phyloP scores from a whole-genome alignment of 64 coral and sea anemone genomes.

The Montipora cactus region DNA sequence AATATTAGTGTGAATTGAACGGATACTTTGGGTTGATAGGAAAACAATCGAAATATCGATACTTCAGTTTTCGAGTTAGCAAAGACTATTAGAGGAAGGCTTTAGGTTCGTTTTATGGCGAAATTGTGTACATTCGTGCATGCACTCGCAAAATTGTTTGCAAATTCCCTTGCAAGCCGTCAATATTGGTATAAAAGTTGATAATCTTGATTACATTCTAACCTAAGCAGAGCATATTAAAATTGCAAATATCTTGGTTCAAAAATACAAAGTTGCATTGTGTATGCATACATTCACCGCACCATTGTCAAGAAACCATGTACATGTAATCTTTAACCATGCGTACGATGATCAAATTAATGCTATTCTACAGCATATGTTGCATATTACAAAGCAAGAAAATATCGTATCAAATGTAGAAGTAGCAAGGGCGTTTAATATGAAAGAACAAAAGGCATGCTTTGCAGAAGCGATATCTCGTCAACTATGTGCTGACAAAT shows the following conservation, averaged over 20 bases:
- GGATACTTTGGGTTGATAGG: not conserved
- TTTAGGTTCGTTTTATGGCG: not conserved
- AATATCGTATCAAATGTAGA: not conserved
- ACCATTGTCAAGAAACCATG: not conserved
- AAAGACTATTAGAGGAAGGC: not conserved
- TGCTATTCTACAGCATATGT: too few species aligned
- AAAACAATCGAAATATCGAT: not conserved
- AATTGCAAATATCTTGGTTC: not conserved
- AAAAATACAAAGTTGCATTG: not conserved
- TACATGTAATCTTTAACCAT: not conserved
- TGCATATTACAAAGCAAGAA: not conserved
- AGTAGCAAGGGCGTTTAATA: not conserved
- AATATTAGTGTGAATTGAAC: not conserved
- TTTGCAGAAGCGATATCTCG: not conserved
- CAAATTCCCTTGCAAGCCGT: not conserved
- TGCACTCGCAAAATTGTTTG: not conserved
- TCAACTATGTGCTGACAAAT: constrained; percentile 10
- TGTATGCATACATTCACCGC: not conserved
- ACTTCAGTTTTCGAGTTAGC: not conserved
- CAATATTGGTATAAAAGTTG: not conserved
- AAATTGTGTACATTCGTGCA: not conserved
- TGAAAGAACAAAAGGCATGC: not conserved
- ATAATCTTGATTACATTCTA: constrained; percentile 23
- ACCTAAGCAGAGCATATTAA: not conserved
- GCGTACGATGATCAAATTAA: not conserved